These are phyloP conservation scores for Phenganax subtilis DNA, from an alignment of 92 coral and sea anemone genomes.

Conservation along the genomic window DNA sequence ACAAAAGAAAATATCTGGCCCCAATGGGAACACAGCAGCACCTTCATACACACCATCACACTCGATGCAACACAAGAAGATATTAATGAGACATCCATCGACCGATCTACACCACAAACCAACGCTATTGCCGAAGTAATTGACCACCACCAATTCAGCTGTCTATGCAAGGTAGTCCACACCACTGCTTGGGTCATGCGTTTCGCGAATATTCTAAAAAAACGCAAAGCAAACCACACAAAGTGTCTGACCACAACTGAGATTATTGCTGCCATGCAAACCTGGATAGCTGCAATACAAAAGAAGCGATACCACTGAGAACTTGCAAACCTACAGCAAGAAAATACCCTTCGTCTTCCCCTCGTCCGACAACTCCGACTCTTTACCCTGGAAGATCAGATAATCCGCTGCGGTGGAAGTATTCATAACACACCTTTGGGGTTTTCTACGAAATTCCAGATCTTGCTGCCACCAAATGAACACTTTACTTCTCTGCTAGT, in stretches of 20 bases:
- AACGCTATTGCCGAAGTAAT: not conserved
- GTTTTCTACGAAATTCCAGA: constrained; percentile 6
- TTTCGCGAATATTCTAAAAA: not conserved
- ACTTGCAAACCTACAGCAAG: not conserved
- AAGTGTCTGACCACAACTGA: not conserved
- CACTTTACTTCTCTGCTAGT: not conserved
- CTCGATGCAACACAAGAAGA: not conserved
- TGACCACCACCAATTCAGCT: not conserved
- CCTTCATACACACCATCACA: not conserved
- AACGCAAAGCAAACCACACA: not conserved
- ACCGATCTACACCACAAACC: not conserved
- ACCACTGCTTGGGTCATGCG: not conserved
- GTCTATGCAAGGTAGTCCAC: not conserved
- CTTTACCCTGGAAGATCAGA: not conserved
- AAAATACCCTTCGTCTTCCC: not conserved
- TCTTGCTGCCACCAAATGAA: constrained; percentile 9
- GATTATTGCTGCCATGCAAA: not conserved
- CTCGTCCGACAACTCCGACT: constrained; percentile 18
- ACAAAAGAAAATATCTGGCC: constrained; percentile 14
- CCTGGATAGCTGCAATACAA: not conserved
- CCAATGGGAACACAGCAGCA: constrained; percentile 9
- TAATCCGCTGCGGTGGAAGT: constrained; percentile 1
- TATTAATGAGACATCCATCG: not conserved
- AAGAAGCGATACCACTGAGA: not conserved
- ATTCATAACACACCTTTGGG: not conserved